Percentiles rank a stretch among this genome's conserved stretches.
Evolutionary conservation across 2,888 invertebrate species (phyloP).

Genomic region (Muscina levida): DNA sequence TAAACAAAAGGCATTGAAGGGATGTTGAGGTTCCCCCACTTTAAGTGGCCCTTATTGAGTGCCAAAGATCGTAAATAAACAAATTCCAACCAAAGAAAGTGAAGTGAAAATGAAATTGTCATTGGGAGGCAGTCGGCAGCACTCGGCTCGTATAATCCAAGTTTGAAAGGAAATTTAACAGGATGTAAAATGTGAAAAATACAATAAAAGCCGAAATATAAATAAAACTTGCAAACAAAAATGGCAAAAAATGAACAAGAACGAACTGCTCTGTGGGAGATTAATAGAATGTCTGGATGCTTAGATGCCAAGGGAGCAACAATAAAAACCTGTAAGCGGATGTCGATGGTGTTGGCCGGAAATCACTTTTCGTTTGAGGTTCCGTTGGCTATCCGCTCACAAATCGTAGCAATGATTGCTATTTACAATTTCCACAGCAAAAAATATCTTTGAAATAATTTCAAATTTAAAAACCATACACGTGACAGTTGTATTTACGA

Average conservation of each 20-base stretch:
- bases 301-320: not conserved
- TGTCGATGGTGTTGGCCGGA: constrained; percentile 5
- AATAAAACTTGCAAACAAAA: not conserved
- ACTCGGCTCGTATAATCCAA: too few species aligned
- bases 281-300: too few species aligned
- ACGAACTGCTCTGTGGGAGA: too few species aligned
- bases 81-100: not conserved
- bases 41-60: not conserved
- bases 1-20: not conserved
- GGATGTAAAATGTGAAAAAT: constrained; percentile 21
- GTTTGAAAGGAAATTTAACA: constrained; percentile 34
- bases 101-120: constrained; percentile 1
- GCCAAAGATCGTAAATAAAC: not conserved
- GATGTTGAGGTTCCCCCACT: not conserved
- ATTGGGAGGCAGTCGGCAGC: constrained; percentile 1
- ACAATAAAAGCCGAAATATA: not conserved
- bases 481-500: too few species aligned
- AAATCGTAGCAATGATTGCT: too few species aligned
- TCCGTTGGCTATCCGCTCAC: too few species aligned
- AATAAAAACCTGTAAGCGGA: constrained; percentile 9
- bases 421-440: too few species aligned
- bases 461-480: too few species aligned
- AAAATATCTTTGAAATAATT: too few species aligned
- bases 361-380: constrained; percentile 19
- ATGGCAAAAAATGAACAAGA: too few species aligned